These are phyloP conservation scores for Protosalanx chinensis DNA, from an alignment of 2,797 vertebrate genomes.

Conservation along the genomic window DNA sequence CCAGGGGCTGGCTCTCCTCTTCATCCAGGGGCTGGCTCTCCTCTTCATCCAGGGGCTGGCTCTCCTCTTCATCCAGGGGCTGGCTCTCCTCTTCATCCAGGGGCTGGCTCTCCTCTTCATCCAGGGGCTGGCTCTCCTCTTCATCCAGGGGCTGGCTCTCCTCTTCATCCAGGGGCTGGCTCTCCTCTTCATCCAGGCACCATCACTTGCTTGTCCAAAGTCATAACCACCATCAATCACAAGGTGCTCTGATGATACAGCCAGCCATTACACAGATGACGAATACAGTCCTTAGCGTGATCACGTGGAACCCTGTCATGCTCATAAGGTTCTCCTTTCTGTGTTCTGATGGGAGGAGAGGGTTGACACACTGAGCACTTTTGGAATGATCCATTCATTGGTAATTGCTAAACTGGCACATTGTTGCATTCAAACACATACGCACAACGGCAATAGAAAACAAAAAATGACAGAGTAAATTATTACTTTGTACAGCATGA, in stretches of 20 bases:
- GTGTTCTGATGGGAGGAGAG: constrained; percentile 24
- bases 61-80: too few species aligned
- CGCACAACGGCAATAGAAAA: too few species aligned
- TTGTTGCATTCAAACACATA: constrained; percentile 14
- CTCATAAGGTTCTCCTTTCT: constrained; percentile 18
- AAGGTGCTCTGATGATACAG: constrained; percentile 51
- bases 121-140: too few species aligned
- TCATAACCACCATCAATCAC: constrained; percentile 52
- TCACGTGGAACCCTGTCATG: neutral
- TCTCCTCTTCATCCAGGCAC: neutral
- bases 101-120: too few species aligned
- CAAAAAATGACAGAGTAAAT: neutral
- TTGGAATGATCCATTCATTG: neutral
- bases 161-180: neutral
- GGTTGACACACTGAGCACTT: constrained; percentile 30
- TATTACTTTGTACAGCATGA: constrained; percentile 31
- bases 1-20: too few species aligned
- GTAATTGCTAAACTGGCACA: constrained; percentile 27
- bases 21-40: too few species aligned
- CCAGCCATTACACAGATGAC: constrained; percentile 60
- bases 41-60: too few species aligned
- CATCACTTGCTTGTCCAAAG: constrained; percentile 33
- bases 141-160: too few species aligned
- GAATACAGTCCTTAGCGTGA: constrained; percentile 59
- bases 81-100: too few species aligned